Evolutionary conservation across 2,888 invertebrate species (phyloP), one percentile per base, ranked within the genome.

Genomic region (Sesamia inferens): DNA sequence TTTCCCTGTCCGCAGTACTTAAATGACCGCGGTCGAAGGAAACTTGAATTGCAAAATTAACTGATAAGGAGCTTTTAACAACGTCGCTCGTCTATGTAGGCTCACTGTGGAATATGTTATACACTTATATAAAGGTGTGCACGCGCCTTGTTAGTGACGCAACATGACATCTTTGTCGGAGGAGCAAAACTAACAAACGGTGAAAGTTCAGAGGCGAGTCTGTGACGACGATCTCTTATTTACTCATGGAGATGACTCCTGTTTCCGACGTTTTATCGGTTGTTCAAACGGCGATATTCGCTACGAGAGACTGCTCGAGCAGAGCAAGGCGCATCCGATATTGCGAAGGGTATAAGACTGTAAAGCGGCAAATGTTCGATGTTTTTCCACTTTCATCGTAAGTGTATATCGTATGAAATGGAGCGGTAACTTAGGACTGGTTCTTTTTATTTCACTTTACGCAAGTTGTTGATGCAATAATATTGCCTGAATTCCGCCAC

Each of bases 381-480:
- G 81, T 89, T 71, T 88, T 89, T 87, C 90, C 87, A 88, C 85
- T 90, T 92, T 90, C 88, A 88, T 88, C 88, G 88, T 82, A 85
- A 88, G 85, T 86, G 82, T 72, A 84, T 85, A 86, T 82, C 87
- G 87, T 84, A 91, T 92, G 93, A 94, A 95, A 94, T 94, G 91
- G 95, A 94, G 93, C 94, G 94, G 92, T 88, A 93, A 92, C 87
- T 83, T 80, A 87, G 88, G 90, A 92, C 94, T 92, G 92, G 94
- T 94, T 93, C 83, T 88, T 90, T 92, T 90, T 86, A 90, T 90
- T 87, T 90, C 85, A 89, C 87, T 94, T 95, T 95, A 93, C 94
- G 95, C 94, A 96, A 96, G 91, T 85, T 83, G 86, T 88, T 90
- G 88, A 92, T 92, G 94, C 94, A 95, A 94, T 92, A 91, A 89